phyloP scores from a whole-genome alignment of 2,113 vertebrate genomes.

The Alexandromys fortis region DNA sequence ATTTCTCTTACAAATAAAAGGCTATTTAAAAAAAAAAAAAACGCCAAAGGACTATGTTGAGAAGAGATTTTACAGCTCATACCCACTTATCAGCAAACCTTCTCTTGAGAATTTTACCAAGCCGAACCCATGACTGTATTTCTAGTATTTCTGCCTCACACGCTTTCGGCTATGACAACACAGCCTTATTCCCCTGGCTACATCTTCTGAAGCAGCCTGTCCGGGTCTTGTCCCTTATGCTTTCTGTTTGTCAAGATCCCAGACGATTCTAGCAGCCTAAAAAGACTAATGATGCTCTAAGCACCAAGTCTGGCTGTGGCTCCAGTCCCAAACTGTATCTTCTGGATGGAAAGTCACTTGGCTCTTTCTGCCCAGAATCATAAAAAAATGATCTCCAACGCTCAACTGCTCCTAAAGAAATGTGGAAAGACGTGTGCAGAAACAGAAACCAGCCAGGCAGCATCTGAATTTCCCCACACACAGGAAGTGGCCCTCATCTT shows the following conservation, averaged over 20 bases:
- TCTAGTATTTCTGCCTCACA: background rate
- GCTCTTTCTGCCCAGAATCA: background rate
- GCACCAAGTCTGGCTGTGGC: background rate
- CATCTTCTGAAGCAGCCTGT: background rate
- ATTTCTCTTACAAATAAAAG: background rate
- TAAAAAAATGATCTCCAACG: background rate
- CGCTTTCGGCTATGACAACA: background rate
- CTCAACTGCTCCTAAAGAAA: background rate
- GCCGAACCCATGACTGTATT: background rate
- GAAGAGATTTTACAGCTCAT: background rate
- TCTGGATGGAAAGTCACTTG: slow-evolving; percentile 14
- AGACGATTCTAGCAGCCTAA: background rate
- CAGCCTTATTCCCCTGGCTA: background rate
- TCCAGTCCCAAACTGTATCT: background rate
- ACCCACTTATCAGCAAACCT: background rate
- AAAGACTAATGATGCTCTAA: background rate
- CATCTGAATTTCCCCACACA: background rate
- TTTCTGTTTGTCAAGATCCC: slow-evolving; percentile 16
- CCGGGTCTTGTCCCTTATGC: background rate
- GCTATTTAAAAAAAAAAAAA: slow-evolving; percentile 34
- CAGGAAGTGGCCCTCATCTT: background rate
- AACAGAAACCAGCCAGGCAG: background rate
- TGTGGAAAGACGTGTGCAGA: background rate
- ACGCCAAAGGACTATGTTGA: background rate
- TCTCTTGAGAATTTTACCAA: background rate